Percentiles rank a stretch among this genome's conserved stretches.
phyloP scores from a whole-genome alignment of 2,888 invertebrate genomes.

The Unio delphinus region DNA sequence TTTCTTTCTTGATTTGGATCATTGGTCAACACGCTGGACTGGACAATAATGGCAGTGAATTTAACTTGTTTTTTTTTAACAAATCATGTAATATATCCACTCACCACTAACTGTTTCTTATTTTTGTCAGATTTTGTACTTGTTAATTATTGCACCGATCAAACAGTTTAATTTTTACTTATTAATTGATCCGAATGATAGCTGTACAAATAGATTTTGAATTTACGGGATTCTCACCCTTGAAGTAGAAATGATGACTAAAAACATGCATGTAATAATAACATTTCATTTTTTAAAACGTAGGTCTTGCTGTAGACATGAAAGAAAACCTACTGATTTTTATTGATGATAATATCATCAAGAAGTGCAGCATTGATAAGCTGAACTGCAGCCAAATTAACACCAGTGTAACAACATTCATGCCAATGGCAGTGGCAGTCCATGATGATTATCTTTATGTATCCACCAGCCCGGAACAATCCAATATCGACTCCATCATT shows the following conservation, averaged over 20 bases:
- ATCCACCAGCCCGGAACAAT: conserved; percentile 77
- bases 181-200: neutral
- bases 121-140: no score
- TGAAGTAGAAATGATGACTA: no score
- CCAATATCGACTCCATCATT: conserved; percentile 75
- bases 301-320: conserved; percentile 79
- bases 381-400: conserved; percentile 15
- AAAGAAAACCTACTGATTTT: conserved; percentile 80
- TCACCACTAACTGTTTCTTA: no score
- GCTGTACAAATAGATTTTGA: neutral
- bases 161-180: no score
- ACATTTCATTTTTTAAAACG: conserved; percentile 1
- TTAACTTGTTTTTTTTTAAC: no score
- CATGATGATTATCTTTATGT: conserved; percentile 76
- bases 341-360: conserved; percentile 74
- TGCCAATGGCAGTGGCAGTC: conserved; percentile 80
- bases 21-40: no score
- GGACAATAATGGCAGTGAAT: no score
- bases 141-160: no score
- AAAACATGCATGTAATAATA: no score
- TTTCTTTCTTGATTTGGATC: no score
- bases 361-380: conserved; percentile 40
- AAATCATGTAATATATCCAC: no score
- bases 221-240: neutral
- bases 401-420: conserved; percentile 72